Evolutionary conservation across 2,113 vertebrate genomes (phyloP), one percentile per base, ranked within the genome.

Genomic region (Sinocyclocheilus anshuiensis): DNA sequence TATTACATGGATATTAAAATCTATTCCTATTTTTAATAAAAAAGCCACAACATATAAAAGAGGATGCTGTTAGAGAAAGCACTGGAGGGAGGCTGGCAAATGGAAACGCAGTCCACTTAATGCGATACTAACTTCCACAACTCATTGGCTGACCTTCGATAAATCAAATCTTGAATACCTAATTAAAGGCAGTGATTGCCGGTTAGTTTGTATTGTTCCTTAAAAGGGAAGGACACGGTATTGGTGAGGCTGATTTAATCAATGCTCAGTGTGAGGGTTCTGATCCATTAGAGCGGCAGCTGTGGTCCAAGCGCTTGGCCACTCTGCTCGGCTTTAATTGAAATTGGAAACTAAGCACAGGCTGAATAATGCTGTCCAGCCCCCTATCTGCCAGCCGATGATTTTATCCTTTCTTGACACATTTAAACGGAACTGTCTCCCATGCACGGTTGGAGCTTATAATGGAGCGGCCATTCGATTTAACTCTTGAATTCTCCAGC

Each of bases 111-210:
- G 74, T 88, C 72, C 67, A 65, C 81, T 89, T 87, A 92, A 92
- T 91, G 86, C 87, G 86, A 92, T 84, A 81, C 79, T 85, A 91
- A 90, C 85, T 90, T 90, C 74, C 86, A 86, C 89, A 76, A 90
- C 86, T 91, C 75, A 91, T 77, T 89, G 91, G 90, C 91, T 88
- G 93, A 92, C 92, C 91, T 92, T 93, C 90, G 89, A 91, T 91
- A 92, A 93, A 92, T 93, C 87, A 91, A 91, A 91, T 91, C 87
- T 90, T 92, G 90, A 93, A 89, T 90, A 88, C 87, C 92, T 91
- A 93, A 94, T 94, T 93, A 90, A 93, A 92, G 87, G 77, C 77
- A 87, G 80, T 89, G 90, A 92, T 91, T 90, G 87, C 84, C 84
- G 72, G 77, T 85, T 72, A 83, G 86, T 84, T 90, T 91, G 36